These are phyloP conservation scores for Paragorgia papillata DNA, from an alignment of 92 coral and sea anemone species.

Conservation along the genomic window DNA sequence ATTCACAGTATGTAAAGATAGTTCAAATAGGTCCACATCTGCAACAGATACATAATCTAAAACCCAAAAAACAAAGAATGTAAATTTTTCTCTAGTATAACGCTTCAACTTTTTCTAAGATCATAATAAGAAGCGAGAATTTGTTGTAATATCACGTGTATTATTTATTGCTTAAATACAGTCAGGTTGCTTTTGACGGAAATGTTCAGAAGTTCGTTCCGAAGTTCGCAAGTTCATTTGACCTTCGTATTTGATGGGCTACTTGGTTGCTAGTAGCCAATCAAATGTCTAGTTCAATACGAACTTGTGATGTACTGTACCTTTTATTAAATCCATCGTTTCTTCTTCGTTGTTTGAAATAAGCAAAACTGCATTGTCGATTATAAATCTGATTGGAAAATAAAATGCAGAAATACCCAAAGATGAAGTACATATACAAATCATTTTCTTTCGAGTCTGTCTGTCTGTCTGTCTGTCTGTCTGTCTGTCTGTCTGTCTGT, in stretches of 20 bases:
- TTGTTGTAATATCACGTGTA: too few relatives aligned
- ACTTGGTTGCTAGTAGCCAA: too few relatives aligned
- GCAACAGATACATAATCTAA: constrained; percentile 90
- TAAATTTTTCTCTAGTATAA: background rate
- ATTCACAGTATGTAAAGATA: constrained; percentile 80
- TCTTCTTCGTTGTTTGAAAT: constrained; percentile 91
- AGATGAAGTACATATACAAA: too few relatives aligned
- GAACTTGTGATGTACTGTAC: constrained; percentile 62
- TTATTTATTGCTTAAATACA: too few relatives aligned
- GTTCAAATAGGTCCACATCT: constrained; percentile 92
- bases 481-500: background rate
- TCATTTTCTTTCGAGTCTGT: background rate
- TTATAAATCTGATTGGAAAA: constrained; percentile 68
- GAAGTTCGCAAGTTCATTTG: too few relatives aligned
- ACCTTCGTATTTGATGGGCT: too few relatives aligned
- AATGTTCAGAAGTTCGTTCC: too few relatives aligned
- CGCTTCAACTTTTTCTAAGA: too few relatives aligned
- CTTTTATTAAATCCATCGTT: constrained; percentile 61
- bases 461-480: background rate
- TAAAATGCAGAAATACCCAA: background rate
- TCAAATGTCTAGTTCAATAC: too few relatives aligned
- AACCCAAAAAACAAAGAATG: background rate
- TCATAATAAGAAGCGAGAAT: too few relatives aligned
- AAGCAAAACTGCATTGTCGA: constrained; percentile 91
- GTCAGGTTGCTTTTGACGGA: too few relatives aligned